Evolutionary conservation across 2,888 invertebrate genomes (phyloP), one percentile per base, ranked within the genome.

Genomic region (Pandemis cinnamomeana): DNA sequence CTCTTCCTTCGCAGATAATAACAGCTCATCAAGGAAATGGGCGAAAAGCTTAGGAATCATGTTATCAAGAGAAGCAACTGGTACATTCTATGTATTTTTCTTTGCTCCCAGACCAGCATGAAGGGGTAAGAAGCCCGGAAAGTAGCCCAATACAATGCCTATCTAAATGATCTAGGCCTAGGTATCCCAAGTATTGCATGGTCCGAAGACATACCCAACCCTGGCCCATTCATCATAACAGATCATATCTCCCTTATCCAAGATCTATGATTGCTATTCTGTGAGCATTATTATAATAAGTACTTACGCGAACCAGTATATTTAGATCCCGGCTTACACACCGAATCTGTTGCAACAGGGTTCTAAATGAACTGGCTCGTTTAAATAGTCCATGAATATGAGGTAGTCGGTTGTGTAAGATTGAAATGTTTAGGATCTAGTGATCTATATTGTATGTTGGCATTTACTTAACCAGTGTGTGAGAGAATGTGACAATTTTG

Each of bases 221-320:
- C 27, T 48, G 58, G 63, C 74, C 66, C 77, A 78, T 78, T 78
- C 75, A 78, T 78, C 78, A 78, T 70, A 69, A 67, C 11, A 48
- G 75, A 77, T 78, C 75, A 67, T 77, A 78, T 77, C 62, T 71
- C 41, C 46, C 6, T 72, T 78, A 78, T 78, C 78, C 68, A 20
- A 62, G 62, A 72, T 68, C 76, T 78, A 76, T 78, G 77, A 78
- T 78, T 78, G 77, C 70, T 74, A 72, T 77, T 77, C 76, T 77
- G 77, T 77, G 75, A 75, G 77, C 76, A 78, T 77, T 76, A 78
- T 77, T 78, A 77, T 78, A 78, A 78, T 76, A 75, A 75, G 51
- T 60, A 72, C 64, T 44, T 60, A 27, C 11, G 8, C 8, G 3
- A 15, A 53, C 73, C 73, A 69, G 51, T 27, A 0, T 69, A 66